Evolutionary conservation across 2,888 invertebrate genomes (phyloP), one percentile per base, ranked within the genome.

Genomic region (Dicycla oo): DNA sequence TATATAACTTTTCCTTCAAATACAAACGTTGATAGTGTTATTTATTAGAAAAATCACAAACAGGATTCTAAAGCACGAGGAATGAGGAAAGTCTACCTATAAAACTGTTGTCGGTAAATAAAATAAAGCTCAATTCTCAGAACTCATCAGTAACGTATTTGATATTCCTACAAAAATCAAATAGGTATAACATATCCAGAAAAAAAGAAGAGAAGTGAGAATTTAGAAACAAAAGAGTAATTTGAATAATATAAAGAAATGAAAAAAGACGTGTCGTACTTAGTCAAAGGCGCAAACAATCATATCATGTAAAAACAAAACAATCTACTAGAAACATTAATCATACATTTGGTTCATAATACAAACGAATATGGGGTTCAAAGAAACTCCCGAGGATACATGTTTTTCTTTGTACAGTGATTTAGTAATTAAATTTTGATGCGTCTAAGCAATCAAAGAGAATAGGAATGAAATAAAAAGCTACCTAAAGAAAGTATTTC

Each of bases 391-490:
- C 7, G 1, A 53, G 30, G 15, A 58, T 47, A 64, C 13, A 64
- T 60, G 20, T 45, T 68, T 64, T 67, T 53, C 51, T 70, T 70
- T 72, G 26, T 61, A n/a, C 8, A 23, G 26, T 30, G 18, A 69
- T 57, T 57, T 26, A 65, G 23, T 66, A 62, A 83, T 76, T 73
- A 75, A 64, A 70, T 79, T 70, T 70, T 34, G 40, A 60, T 57
- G 56, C 68, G 49, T 72, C 83, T 83, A 83, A 83, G 76, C 49
- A 81, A 76, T 76, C 68, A 80, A 64, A 69, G 38, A 49, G 60
- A 57, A 51, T 26, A 2, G n/a, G 18, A 68, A 65, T 45, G 10
- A 13, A 38, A 66, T 57, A 57, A 73, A 45, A 26, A 43, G 30
- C 11, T 26, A 15, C 43, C 30, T n/a, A n/a, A n/a, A n/a, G n/a